Conservation (phyloP, 2,113 vertebrate genomes). For the Oryzias woworae region DNA sequence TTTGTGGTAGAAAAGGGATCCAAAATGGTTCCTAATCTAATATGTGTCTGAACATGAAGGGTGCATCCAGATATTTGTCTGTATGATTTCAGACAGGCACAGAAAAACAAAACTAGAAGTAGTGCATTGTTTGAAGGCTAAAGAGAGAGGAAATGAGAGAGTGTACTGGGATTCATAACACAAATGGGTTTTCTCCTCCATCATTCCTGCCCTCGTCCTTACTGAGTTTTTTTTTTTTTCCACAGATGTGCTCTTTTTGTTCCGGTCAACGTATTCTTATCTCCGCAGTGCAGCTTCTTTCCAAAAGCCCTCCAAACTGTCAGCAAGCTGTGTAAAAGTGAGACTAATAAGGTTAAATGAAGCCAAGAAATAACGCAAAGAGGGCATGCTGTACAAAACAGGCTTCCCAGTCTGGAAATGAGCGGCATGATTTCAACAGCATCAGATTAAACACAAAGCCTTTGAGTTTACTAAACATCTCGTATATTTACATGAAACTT, state of each 20-base stretch:
- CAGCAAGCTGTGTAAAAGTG: constrained; percentile 9
- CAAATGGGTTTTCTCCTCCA: constrained; percentile 21
- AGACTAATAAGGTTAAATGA: constrained; percentile 48
- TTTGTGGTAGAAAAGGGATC: too few relatives aligned
- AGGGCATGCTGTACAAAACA: constrained; percentile 18
- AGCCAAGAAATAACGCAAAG: constrained; percentile 37
- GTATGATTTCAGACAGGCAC: constrained; percentile 5
- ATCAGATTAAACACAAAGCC: constrained; percentile 4
- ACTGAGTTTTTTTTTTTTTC: constrained; percentile 17
- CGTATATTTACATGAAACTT: constrained; percentile 21
- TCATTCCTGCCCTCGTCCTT: constrained; percentile 15
- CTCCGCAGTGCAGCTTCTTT: constrained; percentile 38
- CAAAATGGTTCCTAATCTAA: too few relatives aligned
- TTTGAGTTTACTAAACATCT: constrained; percentile 34
- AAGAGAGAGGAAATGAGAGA: not conserved
- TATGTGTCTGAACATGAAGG: not conserved
- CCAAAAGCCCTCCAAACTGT: constrained; percentile 10
- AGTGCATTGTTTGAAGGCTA: not conserved
- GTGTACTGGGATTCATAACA: not conserved
- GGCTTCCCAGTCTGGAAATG: constrained; percentile 25
- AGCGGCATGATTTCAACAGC: constrained; percentile 8
- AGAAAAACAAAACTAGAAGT: not conserved
- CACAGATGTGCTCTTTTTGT: constrained; percentile 19
- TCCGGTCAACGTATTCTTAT: constrained; percentile 34
- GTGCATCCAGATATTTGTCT: not conserved